Percentiles rank a stretch among this genome's conserved stretches.
phyloP scores from a whole-genome alignment of 1,140 invertebrate genomes.

The Sinella curviseta region DNA sequence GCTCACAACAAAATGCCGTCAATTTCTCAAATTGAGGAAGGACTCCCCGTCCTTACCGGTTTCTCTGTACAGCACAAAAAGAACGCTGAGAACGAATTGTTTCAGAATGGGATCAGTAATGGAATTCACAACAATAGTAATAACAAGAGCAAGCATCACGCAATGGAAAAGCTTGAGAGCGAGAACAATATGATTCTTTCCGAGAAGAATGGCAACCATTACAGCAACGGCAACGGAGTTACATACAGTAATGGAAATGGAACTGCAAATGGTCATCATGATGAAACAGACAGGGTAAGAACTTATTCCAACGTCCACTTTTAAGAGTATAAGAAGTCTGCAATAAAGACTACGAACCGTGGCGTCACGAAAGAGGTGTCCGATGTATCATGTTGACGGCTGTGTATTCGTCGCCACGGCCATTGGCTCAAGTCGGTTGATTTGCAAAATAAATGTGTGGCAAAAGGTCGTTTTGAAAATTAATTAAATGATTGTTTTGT shows the following conservation, averaged over 20 bases:
- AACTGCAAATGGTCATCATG: neutral
- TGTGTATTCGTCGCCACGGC: too few relatives aligned
- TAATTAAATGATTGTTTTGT: neutral
- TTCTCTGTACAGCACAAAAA: constrained; percentile 30
- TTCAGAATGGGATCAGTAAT: constrained; percentile 40
- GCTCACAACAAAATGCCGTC: constrained; percentile 38
- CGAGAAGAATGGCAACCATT: constrained; percentile 31
- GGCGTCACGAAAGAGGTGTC: too few relatives aligned
- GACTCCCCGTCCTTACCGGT: constrained; percentile 37
- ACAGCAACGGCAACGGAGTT: constrained; percentile 32
- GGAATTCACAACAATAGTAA: constrained; percentile 31
- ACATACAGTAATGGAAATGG: constrained; percentile 13
- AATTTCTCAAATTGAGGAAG: constrained; percentile 38
- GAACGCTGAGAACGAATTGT: constrained; percentile 29
- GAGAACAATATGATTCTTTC: neutral
- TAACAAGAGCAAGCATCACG: constrained; percentile 4
- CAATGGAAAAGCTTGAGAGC: constrained; percentile 30
- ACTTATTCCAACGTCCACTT: neutral
- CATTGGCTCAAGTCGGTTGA: too few relatives aligned
- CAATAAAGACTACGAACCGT: too few relatives aligned
- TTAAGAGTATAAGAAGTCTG: too few relatives aligned
- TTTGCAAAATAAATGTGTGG: too few relatives aligned
- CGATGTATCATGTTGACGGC: too few relatives aligned
- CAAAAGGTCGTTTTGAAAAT: neutral
- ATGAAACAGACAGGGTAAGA: constrained; percentile 20